These are phyloP conservation scores for Gandaritis pyraliata DNA, from an alignment of 2,888 invertebrate species.

Conservation along the genomic window DNA sequence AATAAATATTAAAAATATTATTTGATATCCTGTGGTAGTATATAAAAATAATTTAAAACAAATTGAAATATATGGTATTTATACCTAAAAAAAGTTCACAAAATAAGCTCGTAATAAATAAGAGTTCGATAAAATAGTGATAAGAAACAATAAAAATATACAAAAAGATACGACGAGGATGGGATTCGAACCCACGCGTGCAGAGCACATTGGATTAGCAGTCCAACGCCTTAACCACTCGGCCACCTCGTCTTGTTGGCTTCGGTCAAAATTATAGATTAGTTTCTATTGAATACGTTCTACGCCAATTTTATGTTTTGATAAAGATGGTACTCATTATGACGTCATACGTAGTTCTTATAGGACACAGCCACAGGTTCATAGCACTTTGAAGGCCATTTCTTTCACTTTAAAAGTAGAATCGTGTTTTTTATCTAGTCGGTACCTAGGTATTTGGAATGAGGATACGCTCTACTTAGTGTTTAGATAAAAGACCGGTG, in stretches of 20 bases:
- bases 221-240: constrained; percentile 94
- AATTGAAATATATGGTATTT: too few species aligned
- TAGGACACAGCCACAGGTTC: constrained; percentile 21
- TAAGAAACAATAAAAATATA: constrained; percentile 20
- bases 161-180: constrained; percentile 86
- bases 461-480: too few species aligned
- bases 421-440: too few species aligned
- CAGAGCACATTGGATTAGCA: constrained; percentile 94
- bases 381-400: constrained; percentile 30
- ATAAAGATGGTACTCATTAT: constrained; percentile 22
- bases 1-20: too few species aligned
- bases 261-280: constrained; percentile 48
- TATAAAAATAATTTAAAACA: too few species aligned
- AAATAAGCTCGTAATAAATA: not conserved
- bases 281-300: constrained; percentile 1
- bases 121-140: not conserved
- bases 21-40: too few species aligned
- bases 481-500: too few species aligned
- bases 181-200: constrained; percentile 94
- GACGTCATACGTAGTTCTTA: constrained; percentile 28
- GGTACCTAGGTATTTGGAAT: too few species aligned
- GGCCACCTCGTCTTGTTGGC: constrained; percentile 88
- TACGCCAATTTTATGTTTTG: constrained; percentile 13
- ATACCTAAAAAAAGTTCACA: too few species aligned
- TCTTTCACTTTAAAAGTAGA: not conserved